phyloP scores from a whole-genome alignment of 1,140 invertebrate genomes.

The Lordiphosa mommai region DNA sequence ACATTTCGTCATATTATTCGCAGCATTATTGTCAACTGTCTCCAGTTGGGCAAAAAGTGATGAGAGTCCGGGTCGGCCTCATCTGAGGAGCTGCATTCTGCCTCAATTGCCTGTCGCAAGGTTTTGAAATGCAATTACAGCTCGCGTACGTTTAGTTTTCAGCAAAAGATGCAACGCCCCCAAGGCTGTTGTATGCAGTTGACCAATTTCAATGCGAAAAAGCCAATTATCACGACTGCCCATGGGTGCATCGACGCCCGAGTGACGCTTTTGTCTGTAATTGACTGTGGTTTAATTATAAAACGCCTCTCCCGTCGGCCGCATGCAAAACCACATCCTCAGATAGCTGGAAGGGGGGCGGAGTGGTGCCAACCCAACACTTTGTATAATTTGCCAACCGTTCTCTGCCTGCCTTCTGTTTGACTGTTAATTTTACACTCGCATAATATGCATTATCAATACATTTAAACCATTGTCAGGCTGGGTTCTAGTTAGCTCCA shows the following conservation, averaged over 20 bases:
- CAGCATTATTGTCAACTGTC: conserved; percentile 75
- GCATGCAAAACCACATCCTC: conserved; percentile 54
- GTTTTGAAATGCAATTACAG: conserved; percentile 74
- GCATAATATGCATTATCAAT: conserved; percentile 75
- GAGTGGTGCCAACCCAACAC: conserved; percentile 19
- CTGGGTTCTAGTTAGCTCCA: neutral
- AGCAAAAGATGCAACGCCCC: conserved; percentile 12
- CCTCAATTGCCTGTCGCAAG: conserved; percentile 47
- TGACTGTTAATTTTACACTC: conserved; percentile 64
- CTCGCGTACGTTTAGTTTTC: neutral
- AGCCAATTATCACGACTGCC: conserved; percentile 68
- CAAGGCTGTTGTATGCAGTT: conserved; percentile 21
- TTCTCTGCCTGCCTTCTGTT: conserved; percentile 18
- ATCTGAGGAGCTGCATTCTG: conserved; percentile 29
- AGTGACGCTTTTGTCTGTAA: conserved; percentile 77
- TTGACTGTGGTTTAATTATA: conserved; percentile 77
- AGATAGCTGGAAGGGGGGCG: conserved; percentile 13
- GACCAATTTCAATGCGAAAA: conserved; percentile 65
- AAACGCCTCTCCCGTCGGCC: conserved; percentile 52
- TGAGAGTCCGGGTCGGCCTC: conserved; percentile 33
- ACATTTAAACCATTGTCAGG: conserved; percentile 73
- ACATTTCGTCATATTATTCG: conserved; percentile 79
- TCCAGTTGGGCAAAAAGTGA: conserved; percentile 49
- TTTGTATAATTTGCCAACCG: conserved; percentile 55
- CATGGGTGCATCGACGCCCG: conserved; percentile 23